Base-by-base conservation (phyloP, 2,888 invertebrate species). In the Lepeophtheirus nordmannii region DNA sequence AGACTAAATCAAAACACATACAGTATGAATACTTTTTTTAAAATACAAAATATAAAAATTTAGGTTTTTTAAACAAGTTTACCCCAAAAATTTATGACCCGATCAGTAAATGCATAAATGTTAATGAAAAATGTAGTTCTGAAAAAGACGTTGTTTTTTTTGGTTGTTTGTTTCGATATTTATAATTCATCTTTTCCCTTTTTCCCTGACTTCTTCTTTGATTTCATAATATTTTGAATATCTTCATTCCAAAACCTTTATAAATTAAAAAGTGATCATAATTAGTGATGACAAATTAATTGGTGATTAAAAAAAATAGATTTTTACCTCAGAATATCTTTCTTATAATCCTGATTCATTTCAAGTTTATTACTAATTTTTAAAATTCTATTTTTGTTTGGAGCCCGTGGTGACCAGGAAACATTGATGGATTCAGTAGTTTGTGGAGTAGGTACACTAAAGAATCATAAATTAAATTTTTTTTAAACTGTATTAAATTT, bases 321-420 rank as follows among this genome's bases (percentile, higher is more conserved):
- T n/a, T n/a, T 69, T 69, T 69, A 71, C 71, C 70, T 71, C 67
- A 71, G 68, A 68, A 71, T 71, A 22, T 68, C 70, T 10, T 71
- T 68, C 53, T 71, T 70, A 65, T 70, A 71, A 58, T 70, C 68
- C 53, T 68, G 68, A 58, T 68, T 67, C 10, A 70, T 68, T 66
- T 69, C 68, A 62, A 71, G 67, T 60, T 69, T 67, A 65, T 67
- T 68, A 39, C 69, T 70, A 58, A 71, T 67, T 20, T 68, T 65
- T 46, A 69, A 69, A 40, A 70, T 70, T n/a, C 69, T 70, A 62
- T 69, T 68, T 56, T 69, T 68, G 58, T 70, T 68, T 20, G 20
- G 57, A 46, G 68, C 69, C 58, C 69, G 71, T 66, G 69, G 69
- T 17, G 71, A 69, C 71, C 71, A 71, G 11, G 69, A 68, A 23